Percentiles rank a stretch among this genome's conserved stretches.
Evolutionary conservation across 2,888 invertebrate genomes (phyloP).

Genomic region (Cacoxenus indagator): DNA sequence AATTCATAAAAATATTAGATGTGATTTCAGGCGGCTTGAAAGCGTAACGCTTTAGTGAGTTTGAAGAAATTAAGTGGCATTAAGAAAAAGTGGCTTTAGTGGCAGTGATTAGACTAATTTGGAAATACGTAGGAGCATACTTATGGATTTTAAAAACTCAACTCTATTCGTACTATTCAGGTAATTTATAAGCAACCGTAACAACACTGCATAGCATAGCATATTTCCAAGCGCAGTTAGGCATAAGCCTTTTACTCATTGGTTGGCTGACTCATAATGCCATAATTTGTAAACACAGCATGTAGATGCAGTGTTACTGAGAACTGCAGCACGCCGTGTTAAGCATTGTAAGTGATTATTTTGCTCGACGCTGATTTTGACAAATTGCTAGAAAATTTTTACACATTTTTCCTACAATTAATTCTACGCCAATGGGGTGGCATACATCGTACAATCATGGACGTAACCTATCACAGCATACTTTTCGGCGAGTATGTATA

Average conservation of each 20-base stretch:
- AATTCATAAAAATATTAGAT: background rate
- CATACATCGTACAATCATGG: too few relatives aligned
- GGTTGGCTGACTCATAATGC: background rate
- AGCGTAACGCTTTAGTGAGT: background rate
- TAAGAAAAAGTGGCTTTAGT: background rate
- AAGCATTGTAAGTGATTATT: background rate
- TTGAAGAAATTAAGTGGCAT: background rate
- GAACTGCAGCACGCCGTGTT: background rate
- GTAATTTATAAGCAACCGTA: background rate
- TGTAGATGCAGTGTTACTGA: background rate
- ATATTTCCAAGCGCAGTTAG: background rate
- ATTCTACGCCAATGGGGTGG: background rate
- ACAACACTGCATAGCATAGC: background rate
- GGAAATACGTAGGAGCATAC: too few relatives aligned
- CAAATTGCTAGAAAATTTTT: background rate
- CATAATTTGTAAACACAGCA: slow-evolving; percentile 9
- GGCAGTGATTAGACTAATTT: too few relatives aligned
- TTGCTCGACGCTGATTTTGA: background rate
- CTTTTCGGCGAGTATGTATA: background rate
- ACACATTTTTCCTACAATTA: slow-evolving; percentile 8
- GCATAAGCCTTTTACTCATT: background rate
- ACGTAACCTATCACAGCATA: too few relatives aligned
- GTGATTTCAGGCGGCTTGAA: background rate
- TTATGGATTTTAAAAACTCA: too few relatives aligned
- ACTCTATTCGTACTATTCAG: too few relatives aligned